These are phyloP conservation scores for Agelas oroides DNA, from an alignment of 37 sponge, comb jelly and placozoan genomes.

Conservation along the genomic window DNA sequence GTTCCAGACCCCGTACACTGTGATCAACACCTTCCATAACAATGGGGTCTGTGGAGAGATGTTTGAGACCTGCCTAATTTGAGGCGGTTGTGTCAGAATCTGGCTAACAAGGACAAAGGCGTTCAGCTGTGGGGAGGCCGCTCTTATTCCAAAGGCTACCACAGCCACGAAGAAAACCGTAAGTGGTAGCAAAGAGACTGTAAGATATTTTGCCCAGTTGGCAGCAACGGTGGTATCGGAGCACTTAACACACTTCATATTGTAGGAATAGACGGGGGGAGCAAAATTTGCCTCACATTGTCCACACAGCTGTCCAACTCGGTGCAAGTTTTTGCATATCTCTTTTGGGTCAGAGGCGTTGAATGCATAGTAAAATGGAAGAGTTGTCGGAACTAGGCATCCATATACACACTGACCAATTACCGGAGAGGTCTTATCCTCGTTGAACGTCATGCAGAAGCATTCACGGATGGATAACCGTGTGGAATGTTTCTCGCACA, in stretches of 20 bases:
- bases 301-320: neutral
- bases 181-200: neutral
- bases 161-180: neutral
- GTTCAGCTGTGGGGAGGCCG: neutral
- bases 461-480: too few relatives aligned
- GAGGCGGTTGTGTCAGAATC: neutral
- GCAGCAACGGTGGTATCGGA: neutral
- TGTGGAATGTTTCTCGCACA: too few relatives aligned
- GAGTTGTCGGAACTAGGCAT: too few relatives aligned
- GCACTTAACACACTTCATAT: neutral
- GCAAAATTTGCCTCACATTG: neutral
- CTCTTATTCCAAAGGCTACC: neutral
- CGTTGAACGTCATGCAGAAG: too few relatives aligned
- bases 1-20: neutral
- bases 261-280: slow-evolving; percentile 4
- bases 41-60: neutral
- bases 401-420: too few relatives aligned
- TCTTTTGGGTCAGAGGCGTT: too few relatives aligned
- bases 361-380: too few relatives aligned
- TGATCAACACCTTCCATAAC: neutral
- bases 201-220: neutral
- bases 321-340: neutral
- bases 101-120: neutral
- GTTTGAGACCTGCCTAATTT: neutral
- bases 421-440: too few relatives aligned